Evolutionary conservation across 2,113 vertebrate species (phyloP), one percentile per base, ranked within the genome.

Genomic region (Hiodon tergisus): DNA sequence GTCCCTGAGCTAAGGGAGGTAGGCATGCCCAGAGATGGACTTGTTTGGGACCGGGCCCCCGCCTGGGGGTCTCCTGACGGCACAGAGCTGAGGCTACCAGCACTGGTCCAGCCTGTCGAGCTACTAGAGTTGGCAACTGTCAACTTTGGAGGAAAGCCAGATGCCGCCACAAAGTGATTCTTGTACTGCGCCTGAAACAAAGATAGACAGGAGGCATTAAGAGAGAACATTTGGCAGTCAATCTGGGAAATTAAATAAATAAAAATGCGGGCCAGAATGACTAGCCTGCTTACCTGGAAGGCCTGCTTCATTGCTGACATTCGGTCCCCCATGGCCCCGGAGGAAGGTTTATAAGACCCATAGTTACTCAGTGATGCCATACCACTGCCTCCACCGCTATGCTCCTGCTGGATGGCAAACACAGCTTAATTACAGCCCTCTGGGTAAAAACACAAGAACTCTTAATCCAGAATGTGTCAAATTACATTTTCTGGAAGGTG

Each of bases 241-340:
- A 16, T 13, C 46, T 11, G 52, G 48, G 2, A 14, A 16, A 60
- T 31, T 57, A 5, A 17, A 52, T 13, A 13, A 6, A 47, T 31
- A 13, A 6, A 55, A 0, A 62, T n/a, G 14, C 17, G 11, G n/a
- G 16, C 3, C 3, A 58, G 53, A 3, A 10, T 59, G 16, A n/a
- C 6, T 17, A 55, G 0, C 0, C 5, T 60, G 83, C 82, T 58
- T 84, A 98, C 97, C 94, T 99, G 96, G 82, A 99, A 99, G 75
- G 97, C 97, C 78, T 94, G 93, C 87, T 96, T 98, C 96, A 99
- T 94, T 2, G 97, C 95, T 1, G 95, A 94, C 82, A 99, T 93
- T n/a, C 97, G 92, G 84, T 99, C 97, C 76, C 97, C 97, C 97
- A 99, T 98, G 1, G 96, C 97, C 55, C 97, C 97, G 0, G 90